Evolutionary conservation across 1,140 invertebrate genomes (phyloP).

Genomic region (Oryctes rhinoceros): DNA sequence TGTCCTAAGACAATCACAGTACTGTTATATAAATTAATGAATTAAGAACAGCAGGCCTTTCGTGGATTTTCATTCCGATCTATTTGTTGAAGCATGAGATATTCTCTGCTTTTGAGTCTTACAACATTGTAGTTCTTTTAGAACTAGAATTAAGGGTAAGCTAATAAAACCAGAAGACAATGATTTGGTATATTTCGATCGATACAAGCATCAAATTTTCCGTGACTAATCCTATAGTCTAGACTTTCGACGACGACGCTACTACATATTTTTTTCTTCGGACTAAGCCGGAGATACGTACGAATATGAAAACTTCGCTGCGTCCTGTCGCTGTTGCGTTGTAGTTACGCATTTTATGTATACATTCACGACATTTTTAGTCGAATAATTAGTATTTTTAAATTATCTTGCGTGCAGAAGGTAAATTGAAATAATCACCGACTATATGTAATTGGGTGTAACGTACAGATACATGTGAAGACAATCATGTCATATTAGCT

Average conservation of each 20-base stretch:
- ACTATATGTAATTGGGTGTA: slow-evolving; percentile 53
- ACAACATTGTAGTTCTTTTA: no score
- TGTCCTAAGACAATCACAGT: no score
- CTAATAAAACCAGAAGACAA: neutral
- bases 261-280: neutral
- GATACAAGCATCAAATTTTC: slow-evolving; percentile 26
- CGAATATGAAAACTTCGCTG: neutral
- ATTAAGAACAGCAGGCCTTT: no score
- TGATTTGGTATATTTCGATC: slow-evolving; percentile 9
- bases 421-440: slow-evolving; percentile 54
- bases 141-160: no score
- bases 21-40: no score
- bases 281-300: neutral
- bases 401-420: slow-evolving; percentile 51
- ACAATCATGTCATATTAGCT: slow-evolving; percentile 57
- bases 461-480: slow-evolving; percentile 51
- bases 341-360: slow-evolving; percentile 18
- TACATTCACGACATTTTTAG: slow-evolving; percentile 37
- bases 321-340: neutral
- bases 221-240: slow-evolving; percentile 22
- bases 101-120: no score
- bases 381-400: slow-evolving; percentile 42
- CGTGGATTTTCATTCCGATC: no score
- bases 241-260: slow-evolving; percentile 1
- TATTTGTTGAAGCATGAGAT: no score